Conservation (phyloP, 2,888 invertebrate genomes). For the Hanleya hanleyi region DNA sequence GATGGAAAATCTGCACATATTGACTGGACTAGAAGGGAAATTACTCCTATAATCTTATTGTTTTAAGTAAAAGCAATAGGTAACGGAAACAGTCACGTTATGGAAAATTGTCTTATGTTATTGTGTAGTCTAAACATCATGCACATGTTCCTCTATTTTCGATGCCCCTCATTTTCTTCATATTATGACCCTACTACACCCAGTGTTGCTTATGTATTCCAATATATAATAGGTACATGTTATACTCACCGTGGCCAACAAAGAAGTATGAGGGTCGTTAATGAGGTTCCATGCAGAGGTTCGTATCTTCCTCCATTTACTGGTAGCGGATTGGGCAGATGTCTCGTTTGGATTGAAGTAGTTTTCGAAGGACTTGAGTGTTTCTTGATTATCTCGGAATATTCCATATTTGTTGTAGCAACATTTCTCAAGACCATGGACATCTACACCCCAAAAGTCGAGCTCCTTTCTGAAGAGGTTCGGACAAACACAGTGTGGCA, state of each 20-base stretch:
- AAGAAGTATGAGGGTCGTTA: conserved; percentile 38
- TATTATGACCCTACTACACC: too few species aligned
- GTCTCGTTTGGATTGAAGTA: background rate
- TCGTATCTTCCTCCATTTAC: conserved; percentile 16
- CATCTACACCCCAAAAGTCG: background rate
- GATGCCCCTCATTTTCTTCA: too few species aligned
- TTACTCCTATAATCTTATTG: too few species aligned
- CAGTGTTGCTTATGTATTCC: too few species aligned
- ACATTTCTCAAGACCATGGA: background rate
- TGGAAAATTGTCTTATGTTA: too few species aligned
- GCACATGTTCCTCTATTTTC: too few species aligned
- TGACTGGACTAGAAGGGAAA: too few species aligned
- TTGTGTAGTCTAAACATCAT: too few species aligned
- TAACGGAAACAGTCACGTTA: too few species aligned
- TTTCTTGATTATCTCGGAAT: background rate
- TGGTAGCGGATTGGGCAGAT: background rate
- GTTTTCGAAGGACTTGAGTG: background rate
- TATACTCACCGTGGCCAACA: conserved; percentile 37
- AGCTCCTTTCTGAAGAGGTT: background rate
- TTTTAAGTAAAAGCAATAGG: too few species aligned
- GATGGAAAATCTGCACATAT: too few species aligned
- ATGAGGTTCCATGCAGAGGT: conserved; percentile 27
- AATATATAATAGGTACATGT: too few species aligned
- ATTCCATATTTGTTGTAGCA: background rate
- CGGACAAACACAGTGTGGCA: background rate